Evolutionary conservation across 1,140 invertebrate species (phyloP), one percentile per base, ranked within the genome.

Genomic region (Apis laboriosa): DNA sequence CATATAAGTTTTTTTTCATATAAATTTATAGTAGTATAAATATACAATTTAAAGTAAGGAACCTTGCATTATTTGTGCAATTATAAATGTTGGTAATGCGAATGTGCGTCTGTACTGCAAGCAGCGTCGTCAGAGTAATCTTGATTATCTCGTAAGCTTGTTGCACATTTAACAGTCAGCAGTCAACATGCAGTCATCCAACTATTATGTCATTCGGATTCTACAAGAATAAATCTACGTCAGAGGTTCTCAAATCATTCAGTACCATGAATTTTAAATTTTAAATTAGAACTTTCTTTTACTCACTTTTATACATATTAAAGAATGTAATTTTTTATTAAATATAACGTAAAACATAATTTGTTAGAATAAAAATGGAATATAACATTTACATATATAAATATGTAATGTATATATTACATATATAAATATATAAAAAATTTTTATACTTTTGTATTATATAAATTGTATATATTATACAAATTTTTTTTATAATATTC

Each of bases 191-290:
- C 60, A 84, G 82, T 74, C 82, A 79, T 80, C 63, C 68, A 17
- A 34, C 68, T 68, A 68, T 84, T 80, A 84, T 80, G 77, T 84
- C 70, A 84, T n/a, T 84, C 56, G 51, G 13, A 71, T 58, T 15
- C 76, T 49, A 79, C 68, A 56, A 83, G 76, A 79, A 83, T 83
- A 83, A 58, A 77, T 55, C 19, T 43, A 49, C 1, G 9, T 3
- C 15, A 63, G 61, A 11, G 53, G 53, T 75, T 80, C 61, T 80
- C 71, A 75, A 66, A 66, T n/a, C 28, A 15, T 53, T 51, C n/a
- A 11, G 28, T 19, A 51, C 34, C 8, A 43, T 43, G 0, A 43
- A 43, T 43, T 43, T 43, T 43, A 43, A 43, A 43, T 43, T 43
- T 7, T 43, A 1, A 11, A 43, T 19, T 56, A 49, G 9, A 9